phyloP scores from a whole-genome alignment of 2,888 invertebrate species.

The Mythimna lalbum region DNA sequence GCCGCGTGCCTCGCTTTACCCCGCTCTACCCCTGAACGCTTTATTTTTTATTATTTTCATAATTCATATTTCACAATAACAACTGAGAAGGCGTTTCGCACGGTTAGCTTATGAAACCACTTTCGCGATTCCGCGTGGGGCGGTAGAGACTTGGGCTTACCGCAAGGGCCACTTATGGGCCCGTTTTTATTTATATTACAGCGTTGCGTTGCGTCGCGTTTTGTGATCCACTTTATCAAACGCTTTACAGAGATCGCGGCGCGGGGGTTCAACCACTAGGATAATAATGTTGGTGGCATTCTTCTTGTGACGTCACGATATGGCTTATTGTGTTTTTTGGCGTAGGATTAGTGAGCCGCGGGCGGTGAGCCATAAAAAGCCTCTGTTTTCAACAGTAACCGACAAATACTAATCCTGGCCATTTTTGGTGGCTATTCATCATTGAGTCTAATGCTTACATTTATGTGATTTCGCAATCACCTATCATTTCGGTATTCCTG shows the following conservation, averaged over 20 bases:
- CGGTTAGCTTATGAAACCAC: slow-evolving; percentile 89
- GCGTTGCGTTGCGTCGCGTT: slow-evolving; percentile 83
- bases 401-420: slow-evolving; percentile 75
- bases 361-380: slow-evolving; percentile 82
- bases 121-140: slow-evolving; percentile 74
- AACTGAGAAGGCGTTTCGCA: slow-evolving; percentile 90
- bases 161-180: slow-evolving; percentile 87
- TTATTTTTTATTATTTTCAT: slow-evolving; percentile 91
- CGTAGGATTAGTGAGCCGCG: slow-evolving; percentile 83
- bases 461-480: slow-evolving; percentile 63
- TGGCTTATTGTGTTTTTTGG: slow-evolving; percentile 89
- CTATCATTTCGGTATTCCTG: slow-evolving; percentile 35
- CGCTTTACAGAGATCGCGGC: slow-evolving; percentile 85
- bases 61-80: slow-evolving; percentile 90
- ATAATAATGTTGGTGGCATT: slow-evolving; percentile 85
- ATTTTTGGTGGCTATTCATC: slow-evolving; percentile 73
- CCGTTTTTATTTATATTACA: slow-evolving; percentile 88
- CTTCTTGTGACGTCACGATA: slow-evolving; percentile 76
- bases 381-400: slow-evolving; percentile 74
- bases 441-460: slow-evolving; percentile 71
- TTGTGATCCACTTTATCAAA: slow-evolving; percentile 90
- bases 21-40: slow-evolving; percentile 80
- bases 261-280: slow-evolving; percentile 84
- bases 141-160: slow-evolving; percentile 79
- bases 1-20: slow-evolving; percentile 87